These are phyloP conservation scores for Manduca sexta DNA, from an alignment of 1,140 invertebrate genomes.

Conservation along the genomic window DNA sequence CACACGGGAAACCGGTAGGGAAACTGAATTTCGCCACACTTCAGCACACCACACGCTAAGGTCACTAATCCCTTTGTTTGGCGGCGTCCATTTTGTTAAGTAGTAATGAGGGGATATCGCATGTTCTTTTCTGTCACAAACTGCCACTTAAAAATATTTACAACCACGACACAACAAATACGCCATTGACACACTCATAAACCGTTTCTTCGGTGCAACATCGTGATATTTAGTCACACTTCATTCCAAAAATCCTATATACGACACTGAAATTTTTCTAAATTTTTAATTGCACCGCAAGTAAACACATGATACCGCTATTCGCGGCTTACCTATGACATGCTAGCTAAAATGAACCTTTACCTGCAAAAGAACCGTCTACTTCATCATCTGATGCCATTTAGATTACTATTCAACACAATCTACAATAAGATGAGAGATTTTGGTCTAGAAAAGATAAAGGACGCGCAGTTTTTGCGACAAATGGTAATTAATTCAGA, in stretches of 20 bases:
- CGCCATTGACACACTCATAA: slow-evolving; percentile 28
- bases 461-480: slow-evolving; percentile 72
- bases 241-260: slow-evolving; percentile 4
- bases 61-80: slow-evolving; percentile 79
- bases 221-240: slow-evolving; percentile 9
- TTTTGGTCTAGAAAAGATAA: slow-evolving; percentile 63
- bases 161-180: slow-evolving; percentile 55
- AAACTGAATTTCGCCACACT: slow-evolving; percentile 32
- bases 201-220: slow-evolving; percentile 16
- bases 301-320: slow-evolving; percentile 75
- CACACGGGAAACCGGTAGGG: slow-evolving; percentile 23
- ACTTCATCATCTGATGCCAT: slow-evolving; percentile 87
- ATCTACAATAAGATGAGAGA: slow-evolving; percentile 43
- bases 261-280: slow-evolving; percentile 48
- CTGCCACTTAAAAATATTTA: slow-evolving; percentile 71
- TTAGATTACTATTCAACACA: slow-evolving; percentile 59
- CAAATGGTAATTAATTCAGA: slow-evolving; percentile 74
- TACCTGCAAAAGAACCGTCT: slow-evolving; percentile 85
- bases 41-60: slow-evolving; percentile 49
- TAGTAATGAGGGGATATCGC: slow-evolving; percentile 74
- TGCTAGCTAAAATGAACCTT: slow-evolving; percentile 72
- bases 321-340: slow-evolving; percentile 73
- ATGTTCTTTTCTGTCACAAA: slow-evolving; percentile 73
- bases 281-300: slow-evolving; percentile 73
- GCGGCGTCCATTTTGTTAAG: slow-evolving; percentile 82